Evolutionary conservation across 2,888 invertebrate genomes (phyloP).

Genomic region (Diachrysia chrysitis): DNA sequence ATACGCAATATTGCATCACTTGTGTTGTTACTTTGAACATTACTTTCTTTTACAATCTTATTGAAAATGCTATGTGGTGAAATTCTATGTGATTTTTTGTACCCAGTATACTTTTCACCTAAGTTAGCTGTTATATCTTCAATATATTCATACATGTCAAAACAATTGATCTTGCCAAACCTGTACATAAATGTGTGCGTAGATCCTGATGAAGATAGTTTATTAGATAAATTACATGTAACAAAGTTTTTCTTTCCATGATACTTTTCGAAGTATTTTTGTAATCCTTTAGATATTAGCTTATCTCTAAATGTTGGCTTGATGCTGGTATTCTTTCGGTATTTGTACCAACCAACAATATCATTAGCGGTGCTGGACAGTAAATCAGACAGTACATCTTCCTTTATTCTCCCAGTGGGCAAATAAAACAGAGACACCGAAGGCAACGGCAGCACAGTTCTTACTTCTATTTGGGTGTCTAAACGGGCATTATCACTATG

Average conservation of each 20-base stretch:
- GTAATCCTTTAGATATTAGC: conserved; percentile 90
- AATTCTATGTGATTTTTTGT: conserved; percentile 76
- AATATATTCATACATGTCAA: conserved; percentile 87
- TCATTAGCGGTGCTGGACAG: conserved; percentile 87
- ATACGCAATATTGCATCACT: conserved; percentile 82
- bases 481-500: conserved; percentile 90
- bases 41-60: conserved; percentile 81
- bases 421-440: conserved; percentile 89
- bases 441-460: conserved; percentile 90
- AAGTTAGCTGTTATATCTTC: conserved; percentile 88
- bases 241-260: conserved; percentile 90
- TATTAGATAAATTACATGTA: conserved; percentile 89
- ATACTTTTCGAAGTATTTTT: conserved; percentile 87
- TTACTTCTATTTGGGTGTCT: conserved; percentile 90
- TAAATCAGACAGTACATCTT: conserved; percentile 86
- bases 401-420: conserved; percentile 88
- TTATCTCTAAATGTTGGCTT: conserved; percentile 90
- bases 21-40: conserved; percentile 76
- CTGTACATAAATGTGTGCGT: conserved; percentile 91
- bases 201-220: conserved; percentile 84
- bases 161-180: conserved; percentile 89
- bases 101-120: conserved; percentile 85
- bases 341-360: conserved; percentile 92
- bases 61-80: conserved; percentile 80
- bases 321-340: conserved; percentile 86